phyloP scores from a whole-genome alignment of 2,113 vertebrate genomes.

The Chitala chitala region DNA sequence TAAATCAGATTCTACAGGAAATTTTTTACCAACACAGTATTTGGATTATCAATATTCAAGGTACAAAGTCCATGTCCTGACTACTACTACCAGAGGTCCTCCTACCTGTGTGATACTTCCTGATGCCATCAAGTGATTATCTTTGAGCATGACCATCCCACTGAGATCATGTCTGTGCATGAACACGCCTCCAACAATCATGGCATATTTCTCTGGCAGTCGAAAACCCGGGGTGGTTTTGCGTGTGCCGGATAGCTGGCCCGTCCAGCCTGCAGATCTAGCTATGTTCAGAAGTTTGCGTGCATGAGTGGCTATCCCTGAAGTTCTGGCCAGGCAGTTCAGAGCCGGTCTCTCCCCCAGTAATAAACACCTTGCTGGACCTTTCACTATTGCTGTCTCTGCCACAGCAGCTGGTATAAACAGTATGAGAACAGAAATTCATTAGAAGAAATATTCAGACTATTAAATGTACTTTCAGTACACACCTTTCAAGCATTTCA shows the following conservation, averaged over 20 bases:
- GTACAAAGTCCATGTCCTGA: no score
- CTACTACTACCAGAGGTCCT: no score
- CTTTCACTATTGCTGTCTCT: constrained; percentile 64
- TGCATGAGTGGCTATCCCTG: constrained; percentile 66
- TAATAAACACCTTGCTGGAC: constrained; percentile 65
- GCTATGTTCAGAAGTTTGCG: constrained; percentile 44
- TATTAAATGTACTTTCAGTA: background rate
- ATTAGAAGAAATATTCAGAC: background rate
- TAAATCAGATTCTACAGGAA: no score
- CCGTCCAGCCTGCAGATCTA: constrained; percentile 52
- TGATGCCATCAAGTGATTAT: constrained; percentile 73
- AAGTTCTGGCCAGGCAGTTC: constrained; percentile 71
- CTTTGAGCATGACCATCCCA: constrained; percentile 77
- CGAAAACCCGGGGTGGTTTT: constrained; percentile 81
- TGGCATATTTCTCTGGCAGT: constrained; percentile 75
- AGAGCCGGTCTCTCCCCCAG: constrained; percentile 73
- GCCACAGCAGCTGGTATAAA: constrained; percentile 52
- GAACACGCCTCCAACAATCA: constrained; percentile 67
- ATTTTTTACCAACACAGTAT: no score
- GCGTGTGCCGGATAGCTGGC: constrained; percentile 71
- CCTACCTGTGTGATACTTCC: constrained; percentile 67
- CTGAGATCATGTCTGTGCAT: constrained; percentile 72
- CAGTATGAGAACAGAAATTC: background rate
- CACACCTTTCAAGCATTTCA: background rate
- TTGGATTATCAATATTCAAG: no score